phyloP scores from a whole-genome alignment of 2,797 vertebrate species.

The Mus minutoides region DNA sequence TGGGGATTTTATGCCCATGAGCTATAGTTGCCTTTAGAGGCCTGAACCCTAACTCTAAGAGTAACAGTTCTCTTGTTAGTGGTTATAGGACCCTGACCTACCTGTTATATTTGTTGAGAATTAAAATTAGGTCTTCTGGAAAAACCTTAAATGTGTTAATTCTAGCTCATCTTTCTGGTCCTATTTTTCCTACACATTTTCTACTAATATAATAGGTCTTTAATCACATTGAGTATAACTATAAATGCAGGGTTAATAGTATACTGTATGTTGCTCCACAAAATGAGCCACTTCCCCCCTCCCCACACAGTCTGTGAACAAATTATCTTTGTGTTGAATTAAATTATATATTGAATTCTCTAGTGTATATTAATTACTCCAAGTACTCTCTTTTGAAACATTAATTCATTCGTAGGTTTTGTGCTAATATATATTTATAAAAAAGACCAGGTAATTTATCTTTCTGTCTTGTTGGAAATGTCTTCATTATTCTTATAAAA shows the following conservation, averaged over 20 bases:
- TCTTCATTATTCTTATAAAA: constrained; percentile 6
- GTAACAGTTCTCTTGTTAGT: background rate
- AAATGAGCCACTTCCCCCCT: background rate
- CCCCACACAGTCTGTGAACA: background rate
- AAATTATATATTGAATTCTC: constrained; percentile 1
- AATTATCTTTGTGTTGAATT: background rate
- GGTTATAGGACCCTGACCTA: background rate
- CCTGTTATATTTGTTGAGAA: no score
- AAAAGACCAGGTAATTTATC: background rate
- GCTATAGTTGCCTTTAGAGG: background rate
- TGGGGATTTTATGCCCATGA: background rate
- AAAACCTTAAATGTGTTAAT: background rate
- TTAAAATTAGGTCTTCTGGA: no score
- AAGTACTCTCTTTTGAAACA: background rate
- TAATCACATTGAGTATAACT: background rate
- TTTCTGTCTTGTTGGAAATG: background rate
- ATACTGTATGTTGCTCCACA: background rate
- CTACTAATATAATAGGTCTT: background rate
- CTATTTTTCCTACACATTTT: background rate
- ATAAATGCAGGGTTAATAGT: background rate
- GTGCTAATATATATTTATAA: constrained; percentile 9
- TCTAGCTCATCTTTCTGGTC: background rate
- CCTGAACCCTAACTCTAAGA: no score
- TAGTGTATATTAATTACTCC: background rate
- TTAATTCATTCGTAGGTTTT: constrained; percentile 27